A percentile compares a stretch with the other conserved stretches of the same genome.
Conservation (phyloP, 2,888 invertebrate genomes). For the Vesta saturnalis region DNA sequence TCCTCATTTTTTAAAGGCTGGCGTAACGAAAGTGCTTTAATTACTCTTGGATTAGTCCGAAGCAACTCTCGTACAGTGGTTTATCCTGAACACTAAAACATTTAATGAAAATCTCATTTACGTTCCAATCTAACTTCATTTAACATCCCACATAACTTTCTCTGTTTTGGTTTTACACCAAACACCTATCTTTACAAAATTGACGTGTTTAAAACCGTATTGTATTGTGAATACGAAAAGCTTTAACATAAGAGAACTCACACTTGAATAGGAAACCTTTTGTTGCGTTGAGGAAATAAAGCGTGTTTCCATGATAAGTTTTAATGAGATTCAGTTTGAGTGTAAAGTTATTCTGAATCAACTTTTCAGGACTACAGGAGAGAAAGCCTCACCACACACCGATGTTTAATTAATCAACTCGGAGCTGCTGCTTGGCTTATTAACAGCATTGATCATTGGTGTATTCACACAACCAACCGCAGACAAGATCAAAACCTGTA, state of each 20-base stretch:
- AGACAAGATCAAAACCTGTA: slow-evolving; percentile 58
- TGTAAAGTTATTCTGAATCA: slow-evolving; percentile 39
- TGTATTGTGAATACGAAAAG: background rate
- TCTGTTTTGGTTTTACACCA: background rate
- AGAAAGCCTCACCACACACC: slow-evolving; percentile 59
- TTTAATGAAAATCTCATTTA: slow-evolving; percentile 60
- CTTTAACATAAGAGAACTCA: no score
- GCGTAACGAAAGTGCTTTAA: slow-evolving; percentile 52
- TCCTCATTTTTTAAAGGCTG: slow-evolving; percentile 50
- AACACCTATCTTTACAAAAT: background rate
- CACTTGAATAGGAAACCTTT: no score
- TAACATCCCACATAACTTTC: slow-evolving; percentile 24
- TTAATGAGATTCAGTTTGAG: slow-evolving; percentile 8
- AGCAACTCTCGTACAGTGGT: slow-evolving; percentile 49
- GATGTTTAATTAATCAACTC: slow-evolving; percentile 64
- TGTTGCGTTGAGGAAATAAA: background rate
- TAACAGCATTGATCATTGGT: slow-evolving; percentile 63
- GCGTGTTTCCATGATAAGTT: background rate
- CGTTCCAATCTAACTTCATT: slow-evolving; percentile 38
- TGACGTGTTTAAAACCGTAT: background rate
- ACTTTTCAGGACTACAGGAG: slow-evolving; percentile 44
- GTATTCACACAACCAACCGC: slow-evolving; percentile 60
- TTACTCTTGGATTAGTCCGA: slow-evolving; percentile 55
- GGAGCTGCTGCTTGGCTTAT: slow-evolving; percentile 57
- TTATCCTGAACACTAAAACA: slow-evolving; percentile 46